Base-by-base conservation (phyloP, 2,888 invertebrate species). In the Galeopsomyia nigrocyanea region DNA sequence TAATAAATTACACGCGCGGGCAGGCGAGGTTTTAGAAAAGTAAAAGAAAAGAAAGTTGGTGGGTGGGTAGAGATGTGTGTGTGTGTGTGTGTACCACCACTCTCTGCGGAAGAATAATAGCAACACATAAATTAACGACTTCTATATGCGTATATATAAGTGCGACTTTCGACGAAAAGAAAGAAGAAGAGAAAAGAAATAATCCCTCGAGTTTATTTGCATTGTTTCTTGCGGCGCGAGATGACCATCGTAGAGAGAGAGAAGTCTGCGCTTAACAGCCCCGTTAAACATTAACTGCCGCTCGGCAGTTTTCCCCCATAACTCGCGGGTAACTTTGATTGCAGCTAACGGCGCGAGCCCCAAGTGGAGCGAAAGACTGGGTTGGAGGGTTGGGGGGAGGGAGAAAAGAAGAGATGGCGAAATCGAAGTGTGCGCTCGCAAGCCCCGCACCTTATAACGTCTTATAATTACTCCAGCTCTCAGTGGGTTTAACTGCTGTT, bases 241-340 rank as follows among this genome's bases (percentile, higher is more conserved):
- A 78, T 74, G 69, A 79, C 80, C 78, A 78, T 77, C 75, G 74
- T 39, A 3, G 1, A 39, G 7, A 39, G 7, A 39, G 7, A 39
- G 10, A 13, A 39, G 39, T 77, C 81, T 83, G 82, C 80, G 80
- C 84, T 85, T 84, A 85, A 84, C 83, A 83, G 80, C 80, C 79
- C 82, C 83, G 82, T 85, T 82, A 84, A 85, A 84, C 82, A 84
- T 84, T 83, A 84, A 85, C 82, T 82, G 81, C 81, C 81, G 80
- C 78, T 80, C 81, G 79, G 78, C 80, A 83, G 80, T 83, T 83
- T 82, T 81, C 80, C 78, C 31, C 80, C 81, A 81, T 83, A 84
- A 83, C 82, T 83, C 79, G 78, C 80, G 81, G 81, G 83, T 83
- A 84, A 85, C 83, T 85, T 85, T 84, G 85, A 85, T 86, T 85